phyloP scores from a whole-genome alignment of 1,140 invertebrate genomes.

The Asbolus verrucosus region DNA sequence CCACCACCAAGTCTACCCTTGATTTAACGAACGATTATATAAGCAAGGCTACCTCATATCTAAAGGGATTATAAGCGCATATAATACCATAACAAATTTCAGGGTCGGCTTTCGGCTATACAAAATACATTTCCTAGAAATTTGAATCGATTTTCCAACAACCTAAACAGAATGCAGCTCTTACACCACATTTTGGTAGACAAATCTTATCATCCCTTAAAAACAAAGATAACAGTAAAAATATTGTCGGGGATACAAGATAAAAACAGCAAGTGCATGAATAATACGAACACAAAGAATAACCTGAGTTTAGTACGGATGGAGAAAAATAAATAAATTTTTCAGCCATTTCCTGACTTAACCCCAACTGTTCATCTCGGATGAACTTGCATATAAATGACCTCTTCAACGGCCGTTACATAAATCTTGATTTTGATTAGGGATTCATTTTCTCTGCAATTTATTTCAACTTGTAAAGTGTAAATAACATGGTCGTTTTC shows the following conservation, averaged over 20 bases:
- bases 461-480: constrained; percentile 1
- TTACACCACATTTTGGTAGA: constrained; percentile 15
- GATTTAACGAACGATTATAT: constrained; percentile 17
- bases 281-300: neutral
- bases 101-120: constrained; percentile 11
- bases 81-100: constrained; percentile 31
- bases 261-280: too few species aligned
- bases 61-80: constrained; percentile 30
- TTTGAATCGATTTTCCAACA: constrained; percentile 14
- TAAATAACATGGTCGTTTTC: constrained; percentile 9
- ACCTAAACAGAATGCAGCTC: neutral
- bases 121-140: constrained; percentile 1
- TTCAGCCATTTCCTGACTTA: constrained; percentile 1
- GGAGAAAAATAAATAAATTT: constrained; percentile 13
- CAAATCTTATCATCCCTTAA: neutral
- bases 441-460: constrained; percentile 12
- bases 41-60: constrained; percentile 6
- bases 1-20: constrained; percentile 18
- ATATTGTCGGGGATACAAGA: neutral
- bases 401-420: neutral
- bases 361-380: neutral
- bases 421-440: constrained; percentile 27
- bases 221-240: neutral
- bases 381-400: constrained; percentile 4
- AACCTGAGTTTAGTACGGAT: neutral